phyloP scores from a whole-genome alignment of 35 echinoderm and acorn worm genomes.

The Chiridota heheva region DNA sequence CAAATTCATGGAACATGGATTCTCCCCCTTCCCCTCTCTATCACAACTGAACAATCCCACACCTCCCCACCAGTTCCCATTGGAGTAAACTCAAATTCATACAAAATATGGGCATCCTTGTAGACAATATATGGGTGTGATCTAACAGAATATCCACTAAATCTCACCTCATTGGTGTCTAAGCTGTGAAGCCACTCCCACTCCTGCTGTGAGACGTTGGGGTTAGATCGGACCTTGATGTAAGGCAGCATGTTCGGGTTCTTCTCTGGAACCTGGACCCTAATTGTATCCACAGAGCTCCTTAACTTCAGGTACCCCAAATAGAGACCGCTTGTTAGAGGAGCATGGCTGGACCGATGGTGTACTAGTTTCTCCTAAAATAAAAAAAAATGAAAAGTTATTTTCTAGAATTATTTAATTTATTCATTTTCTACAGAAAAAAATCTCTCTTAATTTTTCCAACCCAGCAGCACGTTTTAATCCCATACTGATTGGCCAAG shows the following conservation, averaged over 20 bases:
- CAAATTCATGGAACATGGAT: too few relatives aligned
- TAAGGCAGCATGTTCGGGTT: constrained; percentile 85
- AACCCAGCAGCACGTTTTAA: too few relatives aligned
- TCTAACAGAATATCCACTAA: too few relatives aligned
- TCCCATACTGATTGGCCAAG: too few relatives aligned
- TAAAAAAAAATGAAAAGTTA: not conserved
- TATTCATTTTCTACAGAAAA: too few relatives aligned
- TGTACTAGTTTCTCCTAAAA: constrained; percentile 92
- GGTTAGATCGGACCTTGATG: constrained; percentile 85
- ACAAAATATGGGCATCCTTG: too few relatives aligned
- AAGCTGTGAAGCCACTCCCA: constrained; percentile 95
- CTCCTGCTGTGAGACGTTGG: constrained; percentile 88
- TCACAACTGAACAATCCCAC: too few relatives aligned
- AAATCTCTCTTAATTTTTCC: too few relatives aligned
- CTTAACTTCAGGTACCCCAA: constrained; percentile 86
- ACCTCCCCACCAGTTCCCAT: too few relatives aligned
- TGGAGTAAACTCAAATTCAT: too few relatives aligned
- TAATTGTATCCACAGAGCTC: constrained; percentile 91
- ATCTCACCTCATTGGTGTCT: constrained; percentile 91
- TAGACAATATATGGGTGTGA: too few relatives aligned
- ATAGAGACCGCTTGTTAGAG: constrained; percentile 78
- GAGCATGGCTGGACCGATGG: constrained; percentile 62
- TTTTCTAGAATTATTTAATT: constrained; percentile 10
- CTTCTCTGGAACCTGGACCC: constrained; percentile 88
- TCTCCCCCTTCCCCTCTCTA: too few relatives aligned